phyloP scores from a whole-genome alignment of 2,797 vertebrate species.

The Chlorospingus flavigularis region DNA sequence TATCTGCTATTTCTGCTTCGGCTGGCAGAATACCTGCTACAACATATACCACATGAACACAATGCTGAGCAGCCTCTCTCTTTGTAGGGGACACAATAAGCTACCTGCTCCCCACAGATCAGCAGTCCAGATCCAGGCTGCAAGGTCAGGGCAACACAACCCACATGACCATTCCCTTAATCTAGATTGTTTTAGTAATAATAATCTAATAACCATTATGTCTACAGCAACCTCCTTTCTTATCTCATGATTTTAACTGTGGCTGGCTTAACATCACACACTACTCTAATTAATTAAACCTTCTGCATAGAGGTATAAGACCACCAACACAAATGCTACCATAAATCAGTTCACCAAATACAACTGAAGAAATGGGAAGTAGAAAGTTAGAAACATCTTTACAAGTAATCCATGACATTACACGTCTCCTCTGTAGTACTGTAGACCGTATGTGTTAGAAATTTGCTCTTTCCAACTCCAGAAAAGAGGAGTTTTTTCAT shows the following conservation, averaged over 20 bases:
- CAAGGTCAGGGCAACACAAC: neutral
- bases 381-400: neutral
- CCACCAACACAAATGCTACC: neutral
- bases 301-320: neutral
- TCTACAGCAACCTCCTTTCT: neutral
- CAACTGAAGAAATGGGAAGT: neutral
- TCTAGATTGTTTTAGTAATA: neutral
- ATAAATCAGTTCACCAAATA: neutral
- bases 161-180: fast-evolving
- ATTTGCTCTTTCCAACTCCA: neutral
- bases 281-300: neutral
- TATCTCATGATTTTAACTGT: neutral
- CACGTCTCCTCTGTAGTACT: neutral
- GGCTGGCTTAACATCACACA: neutral
- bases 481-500: neutral
- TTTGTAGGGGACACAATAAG: neutral
- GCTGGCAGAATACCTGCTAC: neutral
- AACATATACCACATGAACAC: fast-evolving
- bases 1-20: neutral
- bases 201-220: neutral
- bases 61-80: neutral
- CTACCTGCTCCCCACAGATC: neutral
- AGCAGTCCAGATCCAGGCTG: neutral
- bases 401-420: neutral
- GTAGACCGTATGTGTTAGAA: neutral